A percentile compares a stretch with the other conserved stretches of the same genome.
Conservation (phyloP, 2,797 vertebrate genomes). For the Carcharodon carcharias region DNA sequence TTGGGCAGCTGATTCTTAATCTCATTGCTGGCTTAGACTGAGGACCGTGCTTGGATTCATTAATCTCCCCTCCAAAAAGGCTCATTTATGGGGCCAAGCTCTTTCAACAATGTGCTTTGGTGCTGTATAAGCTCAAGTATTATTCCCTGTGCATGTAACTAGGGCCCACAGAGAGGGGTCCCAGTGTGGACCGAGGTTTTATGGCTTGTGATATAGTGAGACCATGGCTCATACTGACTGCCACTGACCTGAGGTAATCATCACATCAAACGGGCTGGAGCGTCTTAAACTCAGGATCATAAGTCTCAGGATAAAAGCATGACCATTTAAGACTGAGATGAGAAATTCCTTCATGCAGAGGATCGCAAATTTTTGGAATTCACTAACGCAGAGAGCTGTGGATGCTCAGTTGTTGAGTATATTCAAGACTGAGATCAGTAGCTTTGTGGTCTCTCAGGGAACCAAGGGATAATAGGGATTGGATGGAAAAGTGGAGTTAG, state of each 20-base stretch:
- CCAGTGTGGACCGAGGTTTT: background rate
- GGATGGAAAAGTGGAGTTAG: background rate
- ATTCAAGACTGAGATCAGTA: background rate
- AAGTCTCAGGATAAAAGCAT: background rate
- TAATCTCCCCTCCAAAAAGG: background rate
- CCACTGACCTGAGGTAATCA: background rate
- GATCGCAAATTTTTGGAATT: background rate
- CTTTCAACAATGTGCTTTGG: background rate
- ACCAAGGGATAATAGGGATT: background rate
- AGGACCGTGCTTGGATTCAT: background rate
- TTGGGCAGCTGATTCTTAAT: background rate
- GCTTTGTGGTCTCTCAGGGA: background rate
- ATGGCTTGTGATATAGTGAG: background rate
- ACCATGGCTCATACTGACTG: background rate
- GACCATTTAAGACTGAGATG: background rate
- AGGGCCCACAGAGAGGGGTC: background rate
- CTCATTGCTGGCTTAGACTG: background rate
- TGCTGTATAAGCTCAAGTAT: background rate
- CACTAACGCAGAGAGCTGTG: background rate
- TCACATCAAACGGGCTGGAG: background rate
- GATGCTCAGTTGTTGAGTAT: background rate
- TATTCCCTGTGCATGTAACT: background rate
- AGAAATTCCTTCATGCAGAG: background rate
- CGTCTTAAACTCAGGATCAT: background rate
- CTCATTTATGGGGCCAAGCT: background rate